Conservation (phyloP, 2,888 invertebrate species). For the Eurytoma adleriae region DNA sequence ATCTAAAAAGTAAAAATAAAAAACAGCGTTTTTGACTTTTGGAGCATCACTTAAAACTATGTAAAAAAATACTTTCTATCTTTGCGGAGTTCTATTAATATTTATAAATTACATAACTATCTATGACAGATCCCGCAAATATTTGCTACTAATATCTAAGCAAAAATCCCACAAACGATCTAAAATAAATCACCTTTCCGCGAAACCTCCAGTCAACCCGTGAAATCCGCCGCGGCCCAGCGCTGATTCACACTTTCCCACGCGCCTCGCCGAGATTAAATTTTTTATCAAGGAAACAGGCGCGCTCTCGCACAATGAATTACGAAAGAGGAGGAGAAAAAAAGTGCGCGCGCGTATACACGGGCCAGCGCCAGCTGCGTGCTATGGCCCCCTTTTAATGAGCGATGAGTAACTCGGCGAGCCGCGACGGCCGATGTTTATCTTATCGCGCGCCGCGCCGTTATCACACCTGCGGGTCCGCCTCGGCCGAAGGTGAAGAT, state of each 20-base stretch:
- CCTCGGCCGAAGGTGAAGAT: not conserved
- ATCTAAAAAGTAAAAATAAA: no score
- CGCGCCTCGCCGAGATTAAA: not conserved
- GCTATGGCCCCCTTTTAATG: not conserved
- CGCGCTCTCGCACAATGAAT: not conserved
- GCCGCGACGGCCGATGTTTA: slow-evolving; percentile 8
- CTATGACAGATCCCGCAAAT: no score
- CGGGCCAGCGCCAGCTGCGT: not conserved
- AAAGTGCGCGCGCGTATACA: not conserved
- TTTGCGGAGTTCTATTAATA: no score
- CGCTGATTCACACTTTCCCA: not conserved
- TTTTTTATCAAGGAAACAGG: not conserved
- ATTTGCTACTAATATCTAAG: no score
- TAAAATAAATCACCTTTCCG: no score
- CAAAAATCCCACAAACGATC: no score
- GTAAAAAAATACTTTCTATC: no score
- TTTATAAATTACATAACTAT: no score
- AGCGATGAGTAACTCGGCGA: slow-evolving; percentile 1
- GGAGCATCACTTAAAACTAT: no score
- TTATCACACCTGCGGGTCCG: not conserved
- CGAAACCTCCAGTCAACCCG: not conserved
- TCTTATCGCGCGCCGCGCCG: slow-evolving; percentile 29
- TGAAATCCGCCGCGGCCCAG: not conserved
- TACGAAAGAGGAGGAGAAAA: not conserved
- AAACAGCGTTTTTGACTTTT: no score